Percentiles rank a stretch among this genome's conserved stretches.
Evolutionary conservation across 2,797 vertebrate species (phyloP).

Genomic region (Chelon labrosus): DNA sequence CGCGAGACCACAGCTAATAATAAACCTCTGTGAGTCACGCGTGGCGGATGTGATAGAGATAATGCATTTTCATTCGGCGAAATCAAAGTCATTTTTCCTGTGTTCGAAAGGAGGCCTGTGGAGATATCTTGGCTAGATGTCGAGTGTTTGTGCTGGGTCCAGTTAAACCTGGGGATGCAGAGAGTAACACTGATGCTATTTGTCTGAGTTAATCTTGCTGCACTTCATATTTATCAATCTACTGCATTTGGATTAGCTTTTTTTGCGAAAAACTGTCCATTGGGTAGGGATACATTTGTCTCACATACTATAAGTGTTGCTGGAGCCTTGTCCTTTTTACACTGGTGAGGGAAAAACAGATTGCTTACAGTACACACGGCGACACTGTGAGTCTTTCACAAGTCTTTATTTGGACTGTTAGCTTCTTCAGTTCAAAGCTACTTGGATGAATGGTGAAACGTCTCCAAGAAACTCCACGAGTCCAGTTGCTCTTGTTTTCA

Average conservation of each 20-base stretch:
- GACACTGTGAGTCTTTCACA: no score
- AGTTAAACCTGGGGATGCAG: constrained; percentile 18
- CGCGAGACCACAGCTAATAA: constrained; percentile 37
- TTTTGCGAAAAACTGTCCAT: neutral
- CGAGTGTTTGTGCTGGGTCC: neutral
- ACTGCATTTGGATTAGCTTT: no score
- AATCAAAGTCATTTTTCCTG: constrained; percentile 60
- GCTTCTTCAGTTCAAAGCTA: neutral
- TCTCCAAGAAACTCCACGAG: no score
- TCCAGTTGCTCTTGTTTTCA: no score
- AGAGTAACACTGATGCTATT: constrained; percentile 33
- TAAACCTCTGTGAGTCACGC: constrained; percentile 45
- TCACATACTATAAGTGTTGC: no score
- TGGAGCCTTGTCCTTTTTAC: no score
- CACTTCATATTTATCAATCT: neutral
- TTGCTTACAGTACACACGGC: neutral
- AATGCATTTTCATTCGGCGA: constrained; percentile 41
- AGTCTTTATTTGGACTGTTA: neutral
- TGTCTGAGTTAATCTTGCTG: constrained; percentile 40
- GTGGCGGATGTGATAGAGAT: constrained; percentile 33
- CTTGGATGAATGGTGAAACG: no score
- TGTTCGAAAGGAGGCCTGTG: constrained; percentile 36
- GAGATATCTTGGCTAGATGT: constrained; percentile 23
- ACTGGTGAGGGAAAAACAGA: neutral
- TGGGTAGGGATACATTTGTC: no score